phyloP scores from a whole-genome alignment of 2,888 invertebrate genomes.

The Acheta domesticus region DNA sequence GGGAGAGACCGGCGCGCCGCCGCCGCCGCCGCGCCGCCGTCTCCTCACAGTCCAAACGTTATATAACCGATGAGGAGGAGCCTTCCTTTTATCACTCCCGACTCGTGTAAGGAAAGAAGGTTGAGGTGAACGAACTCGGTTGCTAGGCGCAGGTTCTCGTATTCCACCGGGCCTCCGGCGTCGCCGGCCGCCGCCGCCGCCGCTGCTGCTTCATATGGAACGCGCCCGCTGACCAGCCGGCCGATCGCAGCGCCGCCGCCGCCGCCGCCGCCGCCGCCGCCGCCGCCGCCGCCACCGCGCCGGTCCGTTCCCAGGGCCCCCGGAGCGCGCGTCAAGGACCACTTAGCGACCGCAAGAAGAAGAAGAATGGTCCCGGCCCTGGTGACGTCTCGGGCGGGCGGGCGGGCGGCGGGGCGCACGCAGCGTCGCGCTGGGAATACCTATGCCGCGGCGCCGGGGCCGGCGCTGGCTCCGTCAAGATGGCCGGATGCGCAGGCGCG shows the following conservation, averaged over 20 bases:
- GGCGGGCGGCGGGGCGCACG: too few relatives aligned
- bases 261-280: not conserved
- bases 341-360: not conserved
- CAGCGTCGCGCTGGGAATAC: too few relatives aligned
- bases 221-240: not conserved
- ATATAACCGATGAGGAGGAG: not conserved
- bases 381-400: too few relatives aligned
- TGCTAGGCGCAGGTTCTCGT: slow-evolving; percentile 18
- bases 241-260: not conserved
- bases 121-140: slow-evolving; percentile 18
- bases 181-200: not conserved
- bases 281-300: not conserved
- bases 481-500: too few relatives aligned
- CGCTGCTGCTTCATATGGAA: not conserved
- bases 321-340: not conserved
- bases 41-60: not conserved
- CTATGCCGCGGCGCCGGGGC: too few relatives aligned
- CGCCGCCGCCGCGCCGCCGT: not conserved
- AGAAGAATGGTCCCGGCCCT: not conserved
- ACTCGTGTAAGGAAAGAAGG: not conserved
- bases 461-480: too few relatives aligned
- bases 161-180: not conserved
- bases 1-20: not conserved
- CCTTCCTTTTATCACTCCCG: not conserved
- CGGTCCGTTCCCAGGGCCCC: not conserved